A percentile compares a stretch with the other conserved stretches of the same genome.
These are phyloP conservation scores for Cetonia aurata DNA, from an alignment of 2,888 invertebrate genomes.

Conservation along the genomic window DNA sequence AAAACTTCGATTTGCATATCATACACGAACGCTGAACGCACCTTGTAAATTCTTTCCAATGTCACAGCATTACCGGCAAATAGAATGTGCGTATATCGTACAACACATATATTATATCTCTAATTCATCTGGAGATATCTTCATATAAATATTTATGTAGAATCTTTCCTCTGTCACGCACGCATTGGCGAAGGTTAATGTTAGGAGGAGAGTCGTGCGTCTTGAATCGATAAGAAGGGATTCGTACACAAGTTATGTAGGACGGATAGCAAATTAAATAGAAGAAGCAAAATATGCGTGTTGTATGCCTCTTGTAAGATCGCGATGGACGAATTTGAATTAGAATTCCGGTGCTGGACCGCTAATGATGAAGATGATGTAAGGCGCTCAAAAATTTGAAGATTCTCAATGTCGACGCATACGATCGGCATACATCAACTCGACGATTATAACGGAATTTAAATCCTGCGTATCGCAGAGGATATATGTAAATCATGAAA, in stretches of 20 bases:
- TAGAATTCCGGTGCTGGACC: slow-evolving; percentile 10
- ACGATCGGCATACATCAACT: neutral
- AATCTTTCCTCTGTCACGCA: slow-evolving; percentile 24
- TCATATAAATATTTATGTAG: neutral
- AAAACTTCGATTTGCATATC: slow-evolving; percentile 1
- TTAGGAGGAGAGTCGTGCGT: slow-evolving; percentile 25
- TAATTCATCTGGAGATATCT: slow-evolving; percentile 9
- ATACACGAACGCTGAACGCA: neutral
- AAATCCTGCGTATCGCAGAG: too few relatives aligned
- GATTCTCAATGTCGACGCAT: slow-evolving; percentile 27
- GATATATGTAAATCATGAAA: too few relatives aligned
- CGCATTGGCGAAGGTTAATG: slow-evolving; percentile 33
- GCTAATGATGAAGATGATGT: neutral
- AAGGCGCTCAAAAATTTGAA: slow-evolving; percentile 21
- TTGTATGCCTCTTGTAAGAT: neutral
- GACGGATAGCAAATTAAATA: neutral
- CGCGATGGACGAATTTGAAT: neutral
- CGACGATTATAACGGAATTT: neutral
- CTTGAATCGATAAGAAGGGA: slow-evolving; percentile 21
- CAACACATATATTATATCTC: neutral
- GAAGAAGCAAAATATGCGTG: neutral
- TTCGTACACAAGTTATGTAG: neutral
- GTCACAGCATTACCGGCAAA: slow-evolving; percentile 12
- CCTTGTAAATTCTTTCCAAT: slow-evolving; percentile 21
- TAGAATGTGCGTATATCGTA: slow-evolving; percentile 17